phyloP scores from a whole-genome alignment of 2,797 vertebrate species.

The Leptodactylus fallax region DNA sequence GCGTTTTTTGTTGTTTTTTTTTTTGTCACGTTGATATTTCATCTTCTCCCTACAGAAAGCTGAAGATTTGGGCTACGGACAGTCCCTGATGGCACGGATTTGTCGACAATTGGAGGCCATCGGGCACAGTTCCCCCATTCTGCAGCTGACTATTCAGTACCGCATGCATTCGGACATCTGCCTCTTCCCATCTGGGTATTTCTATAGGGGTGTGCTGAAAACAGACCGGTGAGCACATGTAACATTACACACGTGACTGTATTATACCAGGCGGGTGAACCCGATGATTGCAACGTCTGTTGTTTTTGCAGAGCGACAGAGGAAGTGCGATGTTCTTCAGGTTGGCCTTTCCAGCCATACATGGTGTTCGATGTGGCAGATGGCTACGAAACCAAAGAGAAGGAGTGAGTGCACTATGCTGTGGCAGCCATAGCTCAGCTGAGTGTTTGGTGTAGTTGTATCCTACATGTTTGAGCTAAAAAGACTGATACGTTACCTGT shows the following conservation, averaged over 20 bases:
- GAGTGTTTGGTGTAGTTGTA: not conserved
- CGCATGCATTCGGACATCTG: constrained; percentile 89
- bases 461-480: not conserved
- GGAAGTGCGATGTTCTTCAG: constrained; percentile 74
- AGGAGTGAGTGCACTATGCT: constrained; percentile 76
- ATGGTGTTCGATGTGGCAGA: constrained; percentile 85
- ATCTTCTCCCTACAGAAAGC: constrained; percentile 75
- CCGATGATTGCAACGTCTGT: not conserved
- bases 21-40: not conserved
- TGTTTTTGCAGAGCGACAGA: constrained; percentile 72
- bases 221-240: constrained; percentile 75
- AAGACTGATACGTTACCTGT: too few relatives aligned
- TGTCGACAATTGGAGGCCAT: constrained; percentile 71
- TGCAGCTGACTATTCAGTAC: constrained; percentile 83
- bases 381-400: constrained; percentile 78
- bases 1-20: not conserved
- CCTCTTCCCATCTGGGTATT: constrained; percentile 82
- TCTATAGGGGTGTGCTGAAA: constrained; percentile 78
- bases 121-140: constrained; percentile 66
- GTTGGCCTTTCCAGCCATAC: constrained; percentile 86
- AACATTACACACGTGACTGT: not conserved
- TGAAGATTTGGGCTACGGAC: constrained; percentile 80
- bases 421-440: not conserved
- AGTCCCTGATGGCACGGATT: constrained; percentile 85
- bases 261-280: not conserved